Conservation (phyloP, 30 jellyfish, hydroid and myxozoan genomes). For the Hydra vulgaris region DNA sequence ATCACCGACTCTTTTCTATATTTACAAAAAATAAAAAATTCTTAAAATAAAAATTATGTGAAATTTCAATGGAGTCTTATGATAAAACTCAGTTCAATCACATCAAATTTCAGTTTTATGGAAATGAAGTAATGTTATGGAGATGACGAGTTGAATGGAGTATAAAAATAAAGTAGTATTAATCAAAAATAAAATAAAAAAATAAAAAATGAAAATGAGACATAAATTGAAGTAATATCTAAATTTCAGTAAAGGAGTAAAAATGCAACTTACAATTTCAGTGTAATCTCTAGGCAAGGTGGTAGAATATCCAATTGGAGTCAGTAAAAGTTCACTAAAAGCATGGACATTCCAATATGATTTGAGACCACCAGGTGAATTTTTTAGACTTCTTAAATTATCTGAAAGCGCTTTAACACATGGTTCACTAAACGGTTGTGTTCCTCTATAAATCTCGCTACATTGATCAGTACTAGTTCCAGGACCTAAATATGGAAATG, state of each 20-base stretch:
- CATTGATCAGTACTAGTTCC: conserved; percentile 76
- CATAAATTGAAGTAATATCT: not conserved
- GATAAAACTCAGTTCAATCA: too few relatives aligned
- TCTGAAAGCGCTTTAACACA: conserved; percentile 59
- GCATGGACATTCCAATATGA: conserved; percentile 78
- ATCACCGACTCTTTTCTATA: conserved; percentile 71
- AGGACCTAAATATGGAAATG: conserved; percentile 32
- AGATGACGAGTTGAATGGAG: too few relatives aligned
- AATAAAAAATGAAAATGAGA: too few relatives aligned
- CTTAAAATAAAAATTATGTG: not conserved
- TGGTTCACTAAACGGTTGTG: conserved; percentile 55
- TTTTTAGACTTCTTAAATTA: conserved; percentile 32
- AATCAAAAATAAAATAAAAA: too few relatives aligned
- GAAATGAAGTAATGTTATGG: too few relatives aligned
- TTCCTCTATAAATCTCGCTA: conserved; percentile 63
- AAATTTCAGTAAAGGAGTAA: not conserved
- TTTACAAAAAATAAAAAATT: not conserved
- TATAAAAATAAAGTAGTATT: too few relatives aligned
- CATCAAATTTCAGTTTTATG: too few relatives aligned
- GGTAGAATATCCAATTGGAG: conserved; percentile 66
- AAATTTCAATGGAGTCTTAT: too few relatives aligned
- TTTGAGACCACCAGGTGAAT: conserved; percentile 11
- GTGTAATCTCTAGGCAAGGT: conserved; percentile 39
- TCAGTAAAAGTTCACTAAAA: conserved; percentile 66
- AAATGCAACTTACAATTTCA: conserved; percentile 58